Evolutionary conservation across 2,113 vertebrate species (phyloP).

Genomic region (Siphamia tubifer): DNA sequence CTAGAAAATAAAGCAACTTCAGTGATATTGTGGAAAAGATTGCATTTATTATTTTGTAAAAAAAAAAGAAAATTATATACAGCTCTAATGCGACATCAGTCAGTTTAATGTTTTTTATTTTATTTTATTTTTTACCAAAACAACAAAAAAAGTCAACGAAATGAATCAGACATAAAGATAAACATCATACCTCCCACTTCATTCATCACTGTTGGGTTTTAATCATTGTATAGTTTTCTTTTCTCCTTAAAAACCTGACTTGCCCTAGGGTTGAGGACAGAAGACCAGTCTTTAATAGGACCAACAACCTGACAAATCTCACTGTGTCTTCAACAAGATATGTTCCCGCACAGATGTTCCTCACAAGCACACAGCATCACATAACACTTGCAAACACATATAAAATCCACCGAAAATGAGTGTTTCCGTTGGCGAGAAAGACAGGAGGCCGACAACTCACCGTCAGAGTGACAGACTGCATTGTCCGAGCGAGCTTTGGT

Average conservation of each 20-base stretch:
- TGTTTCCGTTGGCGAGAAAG: conserved; percentile 65
- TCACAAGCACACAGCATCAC: background rate
- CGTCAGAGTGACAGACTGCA: conserved; percentile 90
- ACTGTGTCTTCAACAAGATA: conserved; percentile 69
- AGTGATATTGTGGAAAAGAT: no score
- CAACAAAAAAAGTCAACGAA: background rate
- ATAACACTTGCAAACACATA: conserved; percentile 19
- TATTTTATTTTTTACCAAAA: background rate
- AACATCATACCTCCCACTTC: conserved; percentile 40
- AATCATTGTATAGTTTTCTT: conserved; percentile 41
- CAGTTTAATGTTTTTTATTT: no score
- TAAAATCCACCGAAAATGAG: conserved; percentile 53
- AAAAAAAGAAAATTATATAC: no score
- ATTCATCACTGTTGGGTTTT: conserved; percentile 79
- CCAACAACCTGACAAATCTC: conserved; percentile 82
- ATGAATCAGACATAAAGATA: background rate
- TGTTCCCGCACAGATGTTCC: conserved; percentile 1
- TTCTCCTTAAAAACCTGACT: conserved; percentile 50
- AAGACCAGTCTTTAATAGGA: conserved; percentile 74
- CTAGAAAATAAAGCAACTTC: no score
- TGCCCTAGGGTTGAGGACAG: conserved; percentile 71
- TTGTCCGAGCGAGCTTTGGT: conserved; percentile 92
- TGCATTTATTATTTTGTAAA: no score
- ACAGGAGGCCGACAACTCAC: conserved; percentile 69
- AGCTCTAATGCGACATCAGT: no score